Base-by-base conservation (phyloP, 2,113 vertebrate genomes). In the Arizona elegans region DNA sequence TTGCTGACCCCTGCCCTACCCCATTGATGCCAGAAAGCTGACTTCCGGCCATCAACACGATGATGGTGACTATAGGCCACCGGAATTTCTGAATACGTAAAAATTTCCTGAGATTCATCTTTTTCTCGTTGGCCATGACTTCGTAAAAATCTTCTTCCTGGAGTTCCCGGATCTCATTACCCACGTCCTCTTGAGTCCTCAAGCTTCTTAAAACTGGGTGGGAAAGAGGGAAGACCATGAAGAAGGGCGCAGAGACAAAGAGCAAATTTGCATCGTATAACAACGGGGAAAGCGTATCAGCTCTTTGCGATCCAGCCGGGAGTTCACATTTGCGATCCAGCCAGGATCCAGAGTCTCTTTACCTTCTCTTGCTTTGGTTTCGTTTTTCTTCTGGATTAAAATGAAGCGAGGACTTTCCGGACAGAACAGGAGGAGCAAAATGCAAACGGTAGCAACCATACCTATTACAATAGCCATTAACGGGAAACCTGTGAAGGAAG, bases 381-480 rank as follows among this genome's bases (percentile, higher is more conserved):
- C 97, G 0, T 98, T 94, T 17, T 97, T 97, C 93, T 96, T 98
- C 93, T 99, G 98, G 89, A 99, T 97, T 93, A 99, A 98, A 96
- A 98, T 98, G 93, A 98, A 99, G 0, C 99, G 96, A 56, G 99
- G 99, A 26, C 99, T 99, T 96, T 99, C 99, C 0, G 99, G 99
- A 94, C 98, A 98, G 54, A 98, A 97, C 24, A 99, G 98, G 96
- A 99, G 88, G 0, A 97, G 21, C 5, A 99, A 90, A 3, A 99
- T 97, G 95, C 99, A 97, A 0, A 99, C 3, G 0, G 95, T 43
- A 0, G 99, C 99, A 0, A 99, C 98, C 91, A 99, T 94, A 0
- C 98, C 98, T 0, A 98, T 99, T 65, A 99, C 93, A 9, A 97
- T 98, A 55, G 99, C 97, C 96, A 99, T 96, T 62, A 38, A 98